Base-by-base conservation (phyloP, 2,888 invertebrate species). In the Glaucopsyche alexis region DNA sequence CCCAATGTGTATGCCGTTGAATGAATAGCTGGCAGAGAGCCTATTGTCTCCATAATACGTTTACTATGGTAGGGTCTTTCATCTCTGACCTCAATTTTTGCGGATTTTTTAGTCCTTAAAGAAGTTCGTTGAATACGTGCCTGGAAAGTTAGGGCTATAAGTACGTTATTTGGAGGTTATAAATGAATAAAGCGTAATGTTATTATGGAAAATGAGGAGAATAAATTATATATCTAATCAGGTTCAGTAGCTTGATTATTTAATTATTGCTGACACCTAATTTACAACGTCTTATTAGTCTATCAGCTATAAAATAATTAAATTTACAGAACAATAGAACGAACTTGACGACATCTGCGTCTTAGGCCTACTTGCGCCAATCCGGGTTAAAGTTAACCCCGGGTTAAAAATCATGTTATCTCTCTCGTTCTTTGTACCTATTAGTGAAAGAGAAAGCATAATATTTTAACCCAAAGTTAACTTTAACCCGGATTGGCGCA, bases 11-110 rank as follows among this genome's bases (percentile, higher is more conserved):
- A 71, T 71, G 45, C 60, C 64, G 29, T 13, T 16, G 50, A 50
- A 66, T 73, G 71, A 75, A 74, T 65, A 74, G 71, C 11, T 50
- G 42, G 72, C 66, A 67, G 71, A 74, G 72, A 38, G 74, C 42
- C 72, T 71, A 72, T 75, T 76, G 75, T 77, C 72, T 74, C 29
- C 66, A 74, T 74, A 76, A 74, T 73, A 75, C 72, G 71, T 42
- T 42, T 42, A 42, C 42, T 42, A 6, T 42, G 42, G 42, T 49
- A 5, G 13, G 49, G 49, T 49, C 9, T 13, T 49, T 29, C 4
- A 4, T 29, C 29, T 29, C 29, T 29, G 29, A 29, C 29, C 29
- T 29, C 29, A 29, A 29, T 29, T 29, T 29, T 13, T 49, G 2
- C 11, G 14, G 13, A 49, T 52, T 52, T 52, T 52, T n/a, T 7